Conservation (phyloP, 2,888 invertebrate genomes). For the Hermaeophaga mercurialis region DNA sequence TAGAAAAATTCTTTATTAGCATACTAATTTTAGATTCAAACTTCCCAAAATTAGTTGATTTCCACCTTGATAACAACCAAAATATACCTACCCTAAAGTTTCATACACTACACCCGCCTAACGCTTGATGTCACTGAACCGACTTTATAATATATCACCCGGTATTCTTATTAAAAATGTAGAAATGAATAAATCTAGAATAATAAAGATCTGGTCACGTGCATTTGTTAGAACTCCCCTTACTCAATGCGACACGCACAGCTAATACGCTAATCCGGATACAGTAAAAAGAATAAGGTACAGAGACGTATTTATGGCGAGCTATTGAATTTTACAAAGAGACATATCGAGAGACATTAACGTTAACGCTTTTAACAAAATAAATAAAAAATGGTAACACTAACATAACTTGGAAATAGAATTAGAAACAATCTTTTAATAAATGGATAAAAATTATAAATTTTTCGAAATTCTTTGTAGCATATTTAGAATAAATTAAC, state of each 20-base stretch:
- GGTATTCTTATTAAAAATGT: slow-evolving; percentile 22
- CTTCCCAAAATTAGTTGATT: neutral
- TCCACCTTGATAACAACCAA: slow-evolving; percentile 2
- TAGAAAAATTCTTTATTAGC: neutral
- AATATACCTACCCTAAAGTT: neutral
- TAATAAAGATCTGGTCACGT: slow-evolving; percentile 24
- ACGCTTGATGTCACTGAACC: neutral
- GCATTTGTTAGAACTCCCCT: slow-evolving; percentile 22
- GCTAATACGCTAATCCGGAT: slow-evolving; percentile 23
- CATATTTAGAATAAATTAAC: no score
- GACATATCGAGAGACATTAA: no score
- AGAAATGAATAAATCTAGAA: slow-evolving; percentile 16
- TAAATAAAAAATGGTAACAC: no score
- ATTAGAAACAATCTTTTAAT: no score
- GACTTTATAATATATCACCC: slow-evolving; percentile 15
- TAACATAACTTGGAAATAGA: no score
- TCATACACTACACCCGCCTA: neutral
- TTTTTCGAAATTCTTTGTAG: no score
- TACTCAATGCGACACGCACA: slow-evolving; percentile 18
- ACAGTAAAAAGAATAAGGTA: slow-evolving; percentile 9
- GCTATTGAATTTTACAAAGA: no score
- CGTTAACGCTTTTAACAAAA: no score
- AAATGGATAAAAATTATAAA: no score
- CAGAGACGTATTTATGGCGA: neutral
- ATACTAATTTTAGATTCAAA: neutral